Evolutionary conservation across 2,888 invertebrate genomes (phyloP).

Genomic region (Latheticus oryzae): DNA sequence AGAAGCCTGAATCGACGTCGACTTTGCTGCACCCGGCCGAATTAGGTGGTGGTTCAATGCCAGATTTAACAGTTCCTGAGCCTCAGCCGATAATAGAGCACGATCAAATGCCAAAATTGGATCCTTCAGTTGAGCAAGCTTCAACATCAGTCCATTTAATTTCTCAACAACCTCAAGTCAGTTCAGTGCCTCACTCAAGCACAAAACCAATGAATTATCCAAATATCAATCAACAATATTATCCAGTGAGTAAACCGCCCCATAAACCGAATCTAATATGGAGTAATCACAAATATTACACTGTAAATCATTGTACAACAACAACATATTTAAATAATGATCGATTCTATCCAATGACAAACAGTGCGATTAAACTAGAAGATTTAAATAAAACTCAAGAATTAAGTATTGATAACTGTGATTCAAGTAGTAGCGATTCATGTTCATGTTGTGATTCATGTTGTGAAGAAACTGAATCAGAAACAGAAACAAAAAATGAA

Average conservation of each 20-base stretch:
- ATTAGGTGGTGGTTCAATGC: conserved; percentile 42
- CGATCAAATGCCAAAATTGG: conserved; percentile 50
- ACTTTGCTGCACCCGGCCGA: neutral
- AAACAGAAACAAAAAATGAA: neutral
- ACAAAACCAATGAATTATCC: conserved; percentile 2
- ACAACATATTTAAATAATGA: conserved; percentile 55
- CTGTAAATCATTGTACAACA: conserved; percentile 56
- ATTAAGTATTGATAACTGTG: too few species aligned
- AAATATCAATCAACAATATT: conserved; percentile 4
- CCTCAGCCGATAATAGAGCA: conserved; percentile 41
- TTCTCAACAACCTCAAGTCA: too few species aligned
- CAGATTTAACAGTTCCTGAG: conserved; percentile 44
- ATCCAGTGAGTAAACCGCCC: conserved; percentile 19
- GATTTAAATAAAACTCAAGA: neutral
- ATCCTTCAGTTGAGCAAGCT: conserved; percentile 10
- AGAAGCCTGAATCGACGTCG: conserved; percentile 7
- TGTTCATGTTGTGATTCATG: conserved; percentile 14
- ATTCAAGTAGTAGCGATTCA: neutral
- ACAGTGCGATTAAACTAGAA: conserved; percentile 56
- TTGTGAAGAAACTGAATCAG: conserved; percentile 19
- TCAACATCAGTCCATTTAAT: too few species aligned
- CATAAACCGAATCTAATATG: conserved; percentile 52
- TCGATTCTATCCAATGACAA: conserved; percentile 62
- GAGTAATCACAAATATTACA: conserved; percentile 57
- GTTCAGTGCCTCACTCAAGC: conserved; percentile 27